A percentile compares a stretch with the other conserved stretches of the same genome.
These are phyloP conservation scores for Prochilodus magdalenae DNA, from an alignment of 2,113 vertebrate genomes.

Conservation along the genomic window DNA sequence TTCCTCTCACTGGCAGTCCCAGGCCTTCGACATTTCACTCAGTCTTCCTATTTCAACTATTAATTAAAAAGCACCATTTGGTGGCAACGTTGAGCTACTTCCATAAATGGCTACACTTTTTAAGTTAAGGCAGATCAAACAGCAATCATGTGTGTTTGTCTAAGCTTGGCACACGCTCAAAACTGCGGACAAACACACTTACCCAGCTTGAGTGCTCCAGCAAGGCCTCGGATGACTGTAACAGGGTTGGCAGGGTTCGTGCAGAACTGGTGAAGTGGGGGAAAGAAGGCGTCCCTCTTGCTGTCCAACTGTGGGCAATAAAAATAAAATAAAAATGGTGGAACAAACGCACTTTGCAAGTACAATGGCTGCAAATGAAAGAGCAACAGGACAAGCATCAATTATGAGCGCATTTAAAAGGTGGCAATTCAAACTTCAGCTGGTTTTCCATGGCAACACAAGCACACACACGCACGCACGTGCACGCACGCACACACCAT, in stretches of 20 bases:
- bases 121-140: not conserved
- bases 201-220: constrained; percentile 95
- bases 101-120: not conserved
- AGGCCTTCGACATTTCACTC: not conserved
- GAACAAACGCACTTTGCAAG: not conserved
- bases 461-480: too few relatives aligned
- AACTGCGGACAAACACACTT: constrained; percentile 17
- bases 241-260: constrained; percentile 98
- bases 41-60: not conserved
- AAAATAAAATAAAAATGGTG: constrained; percentile 23
- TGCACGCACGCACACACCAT: too few relatives aligned
- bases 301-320: constrained; percentile 90
- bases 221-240: constrained; percentile 98
- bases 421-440: not conserved
- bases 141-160: not conserved
- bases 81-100: not conserved
- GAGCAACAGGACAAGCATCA: not conserved
- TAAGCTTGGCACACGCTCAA: not conserved
- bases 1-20: not conserved
- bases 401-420: not conserved
- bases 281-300: constrained; percentile 98
- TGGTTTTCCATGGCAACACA: not conserved
- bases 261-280: constrained; percentile 98
- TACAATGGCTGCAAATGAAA: not conserved
- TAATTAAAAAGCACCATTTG: not conserved